Conservation (phyloP, 1,140 invertebrate species). For the Myzus persicae region DNA sequence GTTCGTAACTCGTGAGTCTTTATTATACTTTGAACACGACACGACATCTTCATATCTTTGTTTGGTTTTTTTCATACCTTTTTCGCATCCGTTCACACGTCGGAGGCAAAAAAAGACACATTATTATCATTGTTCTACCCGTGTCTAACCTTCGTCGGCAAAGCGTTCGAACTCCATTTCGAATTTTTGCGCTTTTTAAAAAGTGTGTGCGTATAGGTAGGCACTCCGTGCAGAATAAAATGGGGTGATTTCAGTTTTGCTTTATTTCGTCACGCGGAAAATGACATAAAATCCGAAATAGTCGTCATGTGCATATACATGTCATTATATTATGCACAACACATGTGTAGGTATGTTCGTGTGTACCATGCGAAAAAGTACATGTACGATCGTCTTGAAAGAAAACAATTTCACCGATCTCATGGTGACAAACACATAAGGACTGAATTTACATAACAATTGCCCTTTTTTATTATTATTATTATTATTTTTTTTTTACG, state of each 20-base stretch:
- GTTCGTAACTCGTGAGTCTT: neutral
- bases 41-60: neutral
- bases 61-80: neutral
- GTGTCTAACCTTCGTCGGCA: neutral
- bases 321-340: neutral
- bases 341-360: neutral
- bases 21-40: neutral
- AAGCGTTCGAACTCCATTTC: neutral
- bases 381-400: constrained; percentile 2
- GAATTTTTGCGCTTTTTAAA: neutral
- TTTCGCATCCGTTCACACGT: neutral
- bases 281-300: constrained; percentile 46
- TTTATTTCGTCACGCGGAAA: constrained; percentile 51
- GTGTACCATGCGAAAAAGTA: neutral
- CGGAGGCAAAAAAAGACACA: neutral
- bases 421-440: constrained; percentile 47
- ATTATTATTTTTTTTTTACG: constrained; percentile 7
- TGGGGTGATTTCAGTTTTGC: constrained; percentile 35
- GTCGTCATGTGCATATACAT: neutral
- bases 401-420: constrained; percentile 54
- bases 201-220: neutral
- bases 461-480: constrained; percentile 14
- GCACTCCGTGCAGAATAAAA: neutral
- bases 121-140: neutral
- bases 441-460: constrained; percentile 54